Evolutionary conservation across 2,113 vertebrate species (phyloP), one percentile per base, ranked within the genome.

Genomic region (Catagonus wagneri): DNA sequence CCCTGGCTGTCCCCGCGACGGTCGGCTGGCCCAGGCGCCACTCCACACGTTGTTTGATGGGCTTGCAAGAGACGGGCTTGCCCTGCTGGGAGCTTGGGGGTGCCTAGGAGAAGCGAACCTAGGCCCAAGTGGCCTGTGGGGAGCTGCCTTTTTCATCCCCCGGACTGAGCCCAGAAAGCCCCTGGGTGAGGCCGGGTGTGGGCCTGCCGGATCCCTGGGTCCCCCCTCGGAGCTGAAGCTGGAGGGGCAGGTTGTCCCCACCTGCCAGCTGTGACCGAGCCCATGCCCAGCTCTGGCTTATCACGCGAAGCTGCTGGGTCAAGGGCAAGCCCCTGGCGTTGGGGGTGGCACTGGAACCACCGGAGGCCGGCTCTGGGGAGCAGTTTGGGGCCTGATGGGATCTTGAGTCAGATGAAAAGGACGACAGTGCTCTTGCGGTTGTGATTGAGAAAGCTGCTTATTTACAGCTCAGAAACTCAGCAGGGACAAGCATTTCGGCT

Each of bases 381-480:
- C 23, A 11, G 16, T 22, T 3, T 8, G 44, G 22, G 68, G 56
- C 75, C 93, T n/a, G 4, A 16, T 11, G 71, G 79, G 63, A 60
- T 20, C 92, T 22, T 8, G 27, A 76, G 39, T 69, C 29, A 14
- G 75, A 72, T 56, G n/a, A 32, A 87, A 86, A 85, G 74, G 72
- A 81, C 92, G 87, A 11, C 83, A 3, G 13, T 54, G 90, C 95
- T 74, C 0, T 89, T 86, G 85, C 32, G 32, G 36, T 23, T 50
- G 75, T 54, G 90, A 71, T 71, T 39, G 91, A 91, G 91, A 97
- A 95, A 39, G 54, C 80, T 44, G 79, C 95, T 95, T 95, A 96
- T 93, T 97, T 96, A 97, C 94, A 96, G 94, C 94, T 96, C 94
- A 80, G 93, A 81, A 61, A 50, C 90, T 92, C 94, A 76, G 89